Evolutionary conservation across 1,140 invertebrate species (phyloP).

Genomic region (Conus ventricosus): DNA sequence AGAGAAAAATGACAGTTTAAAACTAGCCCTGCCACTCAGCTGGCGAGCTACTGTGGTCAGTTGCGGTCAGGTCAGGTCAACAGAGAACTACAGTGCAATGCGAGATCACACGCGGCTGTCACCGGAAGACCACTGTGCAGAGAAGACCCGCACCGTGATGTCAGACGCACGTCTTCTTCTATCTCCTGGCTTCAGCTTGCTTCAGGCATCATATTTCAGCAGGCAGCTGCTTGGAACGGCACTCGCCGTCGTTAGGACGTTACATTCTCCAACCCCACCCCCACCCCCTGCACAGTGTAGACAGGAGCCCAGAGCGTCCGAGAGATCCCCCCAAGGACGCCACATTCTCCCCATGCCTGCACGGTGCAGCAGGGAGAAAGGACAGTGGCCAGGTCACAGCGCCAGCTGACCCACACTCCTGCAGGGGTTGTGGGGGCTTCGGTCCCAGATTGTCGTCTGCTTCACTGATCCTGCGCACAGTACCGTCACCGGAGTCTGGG

Average conservation of each 20-base stretch:
- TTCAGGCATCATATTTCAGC: neutral
- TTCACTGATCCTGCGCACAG: neutral
- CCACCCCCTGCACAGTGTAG: neutral
- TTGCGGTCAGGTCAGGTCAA: neutral
- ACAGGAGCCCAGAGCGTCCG: neutral
- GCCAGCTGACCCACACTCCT: no score
- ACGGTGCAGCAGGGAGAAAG: no score
- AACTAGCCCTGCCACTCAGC: no score
- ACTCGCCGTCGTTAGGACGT: no score
- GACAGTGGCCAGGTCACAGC: no score
- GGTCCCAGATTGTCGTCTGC: neutral
- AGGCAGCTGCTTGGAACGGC: neutral
- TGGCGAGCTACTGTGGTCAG: neutral
- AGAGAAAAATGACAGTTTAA: no score
- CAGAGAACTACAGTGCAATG: neutral
- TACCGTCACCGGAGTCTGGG: conserved; percentile 28
- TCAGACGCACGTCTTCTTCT: no score
- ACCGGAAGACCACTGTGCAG: neutral
- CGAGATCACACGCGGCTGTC: neutral
- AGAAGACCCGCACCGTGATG: neutral
- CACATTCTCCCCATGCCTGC: no score
- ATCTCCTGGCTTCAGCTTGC: no score
- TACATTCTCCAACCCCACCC: neutral
- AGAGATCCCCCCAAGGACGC: neutral
- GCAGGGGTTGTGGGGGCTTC: neutral